phyloP scores from a whole-genome alignment of 2,888 invertebrate species.

The Apodemia hepburni region DNA sequence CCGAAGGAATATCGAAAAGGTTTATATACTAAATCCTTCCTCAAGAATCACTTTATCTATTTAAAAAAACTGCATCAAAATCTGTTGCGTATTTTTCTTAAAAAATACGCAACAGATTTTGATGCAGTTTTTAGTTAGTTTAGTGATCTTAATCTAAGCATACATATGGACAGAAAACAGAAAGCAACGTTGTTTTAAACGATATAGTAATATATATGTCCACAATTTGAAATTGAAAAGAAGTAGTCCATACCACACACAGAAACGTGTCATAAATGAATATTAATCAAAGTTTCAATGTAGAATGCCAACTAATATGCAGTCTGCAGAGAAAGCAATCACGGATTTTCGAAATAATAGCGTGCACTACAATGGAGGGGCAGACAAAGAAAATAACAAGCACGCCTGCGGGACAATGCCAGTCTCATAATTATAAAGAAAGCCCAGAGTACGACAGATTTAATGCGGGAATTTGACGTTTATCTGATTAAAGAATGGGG shows the following conservation, averaged over 20 bases:
- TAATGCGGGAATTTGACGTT: constrained; percentile 4
- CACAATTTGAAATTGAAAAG: too few relatives aligned
- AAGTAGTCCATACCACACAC: neutral
- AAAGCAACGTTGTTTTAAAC: too few relatives aligned
- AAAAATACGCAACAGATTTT: too few relatives aligned
- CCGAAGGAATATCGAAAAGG: too few relatives aligned
- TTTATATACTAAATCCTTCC: too few relatives aligned
- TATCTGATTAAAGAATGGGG: neutral
- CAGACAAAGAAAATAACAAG: constrained; percentile 26
- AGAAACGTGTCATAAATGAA: constrained; percentile 1
- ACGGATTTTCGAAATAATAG: constrained; percentile 21
- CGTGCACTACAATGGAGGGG: constrained; percentile 24
- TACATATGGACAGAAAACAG: too few relatives aligned
- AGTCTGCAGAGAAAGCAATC: constrained; percentile 20
- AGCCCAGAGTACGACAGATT: constrained; percentile 1
- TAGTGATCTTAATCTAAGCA: too few relatives aligned
- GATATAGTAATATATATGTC: too few relatives aligned
- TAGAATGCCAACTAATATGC: constrained; percentile 9
- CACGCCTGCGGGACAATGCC: constrained; percentile 26
- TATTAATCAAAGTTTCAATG: constrained; percentile 11
- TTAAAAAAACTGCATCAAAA: too few relatives aligned
- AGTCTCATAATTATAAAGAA: constrained; percentile 10
- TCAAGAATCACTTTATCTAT: too few relatives aligned
- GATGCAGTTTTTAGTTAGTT: too few relatives aligned
- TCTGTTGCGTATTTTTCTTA: too few relatives aligned